phyloP scores from a whole-genome alignment of 1,140 invertebrate genomes.

The Atta texana region DNA sequence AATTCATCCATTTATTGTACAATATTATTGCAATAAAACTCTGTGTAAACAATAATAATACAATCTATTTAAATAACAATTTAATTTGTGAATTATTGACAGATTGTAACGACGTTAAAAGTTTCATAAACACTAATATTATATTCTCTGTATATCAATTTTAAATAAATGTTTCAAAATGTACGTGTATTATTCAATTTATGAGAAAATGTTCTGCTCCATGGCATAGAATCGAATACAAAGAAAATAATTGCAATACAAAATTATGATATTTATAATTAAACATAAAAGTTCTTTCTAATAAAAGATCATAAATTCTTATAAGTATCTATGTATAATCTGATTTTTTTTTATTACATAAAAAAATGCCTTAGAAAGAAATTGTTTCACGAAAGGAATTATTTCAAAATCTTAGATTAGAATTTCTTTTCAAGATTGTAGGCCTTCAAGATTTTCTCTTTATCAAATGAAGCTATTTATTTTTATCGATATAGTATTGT shows the following conservation, averaged over 20 bases:
- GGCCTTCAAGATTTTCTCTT: not conserved
- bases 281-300: not conserved
- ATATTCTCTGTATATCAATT: not conserved
- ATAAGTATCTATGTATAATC: not conserved
- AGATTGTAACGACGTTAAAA: not conserved
- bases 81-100: not conserved
- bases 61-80: not conserved
- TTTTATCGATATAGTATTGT: not conserved
- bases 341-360: not conserved
- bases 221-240: not conserved
- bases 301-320: not conserved
- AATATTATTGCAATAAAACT: not conserved
- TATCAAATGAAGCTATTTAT: not conserved
- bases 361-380: not conserved
- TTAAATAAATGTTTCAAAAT: constrained; percentile 32
- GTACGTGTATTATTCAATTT: not conserved
- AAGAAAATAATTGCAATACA: not conserved
- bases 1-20: constrained; percentile 4
- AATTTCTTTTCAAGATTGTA: not conserved
- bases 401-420: not conserved
- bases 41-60: not conserved
- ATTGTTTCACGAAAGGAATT: not conserved
- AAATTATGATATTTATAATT: not conserved
- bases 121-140: constrained; percentile 17
- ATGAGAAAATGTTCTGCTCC: not conserved